A percentile compares a stretch with the other conserved stretches of the same genome.
These are phyloP conservation scores for Drosophila flavopinicola DNA, from an alignment of 2,888 invertebrate species.

Conservation along the genomic window DNA sequence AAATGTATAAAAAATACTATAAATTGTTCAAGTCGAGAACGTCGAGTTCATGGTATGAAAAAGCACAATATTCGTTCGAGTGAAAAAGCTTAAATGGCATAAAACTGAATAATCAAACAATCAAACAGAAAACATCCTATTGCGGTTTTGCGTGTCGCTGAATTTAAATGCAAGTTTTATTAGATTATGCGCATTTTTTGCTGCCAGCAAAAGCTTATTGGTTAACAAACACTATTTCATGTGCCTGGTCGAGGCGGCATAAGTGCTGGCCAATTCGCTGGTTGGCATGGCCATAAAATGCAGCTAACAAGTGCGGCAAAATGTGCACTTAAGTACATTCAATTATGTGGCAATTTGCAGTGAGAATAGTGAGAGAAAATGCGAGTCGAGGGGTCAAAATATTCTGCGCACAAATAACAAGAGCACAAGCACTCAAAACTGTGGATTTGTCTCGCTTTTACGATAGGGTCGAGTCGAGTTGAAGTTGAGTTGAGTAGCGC, in stretches of 20 bases:
- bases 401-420: constrained; percentile 40
- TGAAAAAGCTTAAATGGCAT: background rate
- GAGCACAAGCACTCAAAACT: constrained; percentile 3
- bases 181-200: background rate
- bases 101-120: no score
- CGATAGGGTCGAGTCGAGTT: background rate
- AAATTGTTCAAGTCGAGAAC: no score
- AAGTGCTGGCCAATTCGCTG: background rate
- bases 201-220: background rate
- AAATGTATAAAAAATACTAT: no score
- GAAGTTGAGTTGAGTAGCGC: constrained; percentile 15
- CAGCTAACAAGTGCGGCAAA: constrained; percentile 10
- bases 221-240: background rate
- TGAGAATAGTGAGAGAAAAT: constrained; percentile 5
- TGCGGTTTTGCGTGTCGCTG: background rate
- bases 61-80: background rate
- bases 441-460: constrained; percentile 26
- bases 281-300: background rate
- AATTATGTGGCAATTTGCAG: constrained; percentile 21
- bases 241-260: background rate
- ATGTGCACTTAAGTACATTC: constrained; percentile 9
- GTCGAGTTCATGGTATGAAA: no score
- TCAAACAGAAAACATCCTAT: background rate
- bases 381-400: constrained; percentile 27
- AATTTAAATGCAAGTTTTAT: constrained; percentile 3